A percentile compares a stretch with the other conserved stretches of the same genome.
Evolutionary conservation across 2,888 invertebrate species (phyloP).

Genomic region (Ormia ochracea): DNA sequence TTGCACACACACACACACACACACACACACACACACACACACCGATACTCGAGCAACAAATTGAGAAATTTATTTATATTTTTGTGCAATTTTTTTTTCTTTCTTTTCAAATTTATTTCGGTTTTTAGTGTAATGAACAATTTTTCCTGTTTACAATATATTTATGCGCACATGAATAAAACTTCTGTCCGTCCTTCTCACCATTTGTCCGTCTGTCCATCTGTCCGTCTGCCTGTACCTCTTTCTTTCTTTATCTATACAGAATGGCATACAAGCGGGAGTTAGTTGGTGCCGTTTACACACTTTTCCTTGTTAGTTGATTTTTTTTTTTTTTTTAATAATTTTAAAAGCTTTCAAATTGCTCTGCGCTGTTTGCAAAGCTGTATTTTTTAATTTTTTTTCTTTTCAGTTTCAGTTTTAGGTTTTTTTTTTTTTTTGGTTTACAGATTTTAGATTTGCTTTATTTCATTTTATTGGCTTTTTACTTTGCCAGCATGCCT

Average conservation of each 20-base stretch:
- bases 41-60: constrained; percentile 11
- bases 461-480: constrained; percentile 5
- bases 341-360: constrained; percentile 59
- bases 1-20: not conserved
- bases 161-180: not conserved
- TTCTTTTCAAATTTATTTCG: constrained; percentile 10
- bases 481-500: constrained; percentile 29
- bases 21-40: not conserved
- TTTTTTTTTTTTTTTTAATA: constrained; percentile 58
- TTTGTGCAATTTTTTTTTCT: constrained; percentile 5
- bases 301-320: not conserved
- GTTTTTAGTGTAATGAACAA: constrained; percentile 29
- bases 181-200: not conserved
- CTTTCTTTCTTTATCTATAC: too few species aligned
- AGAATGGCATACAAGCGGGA: constrained; percentile 46
- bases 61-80: constrained; percentile 45
- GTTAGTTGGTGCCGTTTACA: constrained; percentile 22
- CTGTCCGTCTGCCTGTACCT: too few species aligned
- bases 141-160: constrained; percentile 35
- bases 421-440: constrained; percentile 1
- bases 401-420: too few species aligned
- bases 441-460: constrained; percentile 33
- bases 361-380: constrained; percentile 5
- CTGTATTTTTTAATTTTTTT: too few species aligned
- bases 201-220: not conserved